A percentile compares a stretch with the other conserved stretches of the same genome.
phyloP scores from a whole-genome alignment of 2,888 invertebrate species.

The Lithophane socia region DNA sequence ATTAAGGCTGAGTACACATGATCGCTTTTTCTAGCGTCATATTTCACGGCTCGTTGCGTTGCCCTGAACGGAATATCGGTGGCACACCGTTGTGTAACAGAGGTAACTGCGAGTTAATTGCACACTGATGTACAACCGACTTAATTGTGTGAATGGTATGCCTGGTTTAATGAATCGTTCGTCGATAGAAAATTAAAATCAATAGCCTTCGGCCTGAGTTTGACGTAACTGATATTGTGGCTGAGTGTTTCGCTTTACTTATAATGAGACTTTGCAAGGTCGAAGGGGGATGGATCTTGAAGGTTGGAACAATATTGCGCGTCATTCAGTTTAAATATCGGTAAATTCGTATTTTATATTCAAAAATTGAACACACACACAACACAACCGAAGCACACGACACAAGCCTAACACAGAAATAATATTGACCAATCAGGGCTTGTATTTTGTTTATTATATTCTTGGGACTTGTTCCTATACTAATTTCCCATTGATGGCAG shows the following conservation, averaged over 20 bases:
- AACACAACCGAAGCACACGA: neutral
- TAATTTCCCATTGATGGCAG: too few species aligned
- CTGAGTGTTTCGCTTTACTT: conserved; percentile 26
- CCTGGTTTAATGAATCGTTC: conserved; percentile 50
- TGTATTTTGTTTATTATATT: neutral
- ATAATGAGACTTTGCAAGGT: conserved; percentile 36
- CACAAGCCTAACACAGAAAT: neutral
- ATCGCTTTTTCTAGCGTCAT: conserved; percentile 66
- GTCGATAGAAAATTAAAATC: conserved; percentile 50
- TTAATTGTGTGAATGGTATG: conserved; percentile 63
- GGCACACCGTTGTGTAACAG: conserved; percentile 77
- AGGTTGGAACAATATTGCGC: conserved; percentile 5
- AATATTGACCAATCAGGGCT: neutral
- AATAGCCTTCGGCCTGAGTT: conserved; percentile 33
- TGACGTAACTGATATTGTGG: conserved; percentile 52
- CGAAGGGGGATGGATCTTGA: conserved; percentile 5
- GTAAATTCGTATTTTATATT: neutral
- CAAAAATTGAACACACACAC: neutral
- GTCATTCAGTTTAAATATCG: neutral
- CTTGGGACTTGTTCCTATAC: neutral
- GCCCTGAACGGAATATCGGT: conserved; percentile 74
- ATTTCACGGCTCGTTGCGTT: conserved; percentile 74
- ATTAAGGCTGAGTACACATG: conserved; percentile 54
- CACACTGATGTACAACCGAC: conserved; percentile 48
- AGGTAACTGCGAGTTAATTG: conserved; percentile 69